These are phyloP conservation scores for Acanthoscelides obtectus DNA, from an alignment of 2,888 invertebrate species.

Conservation along the genomic window DNA sequence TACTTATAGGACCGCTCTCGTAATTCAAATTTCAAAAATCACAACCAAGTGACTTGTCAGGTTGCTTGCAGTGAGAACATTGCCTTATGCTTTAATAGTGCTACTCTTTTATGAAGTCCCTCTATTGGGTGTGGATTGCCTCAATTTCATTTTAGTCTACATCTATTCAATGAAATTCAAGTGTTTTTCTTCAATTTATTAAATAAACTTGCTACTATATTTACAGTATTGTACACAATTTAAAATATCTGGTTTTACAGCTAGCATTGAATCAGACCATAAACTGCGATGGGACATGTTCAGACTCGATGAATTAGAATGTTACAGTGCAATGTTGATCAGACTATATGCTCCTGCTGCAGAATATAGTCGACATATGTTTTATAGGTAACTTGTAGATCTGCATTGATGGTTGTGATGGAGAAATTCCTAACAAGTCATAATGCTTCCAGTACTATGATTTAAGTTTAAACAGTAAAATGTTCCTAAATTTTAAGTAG, in stretches of 20 bases:
- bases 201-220: too few relatives aligned
- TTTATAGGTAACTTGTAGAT: conserved; percentile 73
- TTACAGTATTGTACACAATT: not conserved
- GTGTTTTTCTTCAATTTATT: too few relatives aligned
- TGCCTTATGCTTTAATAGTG: too few relatives aligned
- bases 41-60: too few relatives aligned
- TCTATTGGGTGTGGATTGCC: too few relatives aligned
- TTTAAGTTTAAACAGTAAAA: conserved; percentile 28
- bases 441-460: conserved; percentile 45
- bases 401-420: conserved; percentile 71
- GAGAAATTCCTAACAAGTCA: conserved; percentile 52
- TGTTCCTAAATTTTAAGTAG: conserved; percentile 23
- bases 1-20: too few relatives aligned
- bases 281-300: conserved; percentile 96
- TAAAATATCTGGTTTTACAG: conserved; percentile 40
- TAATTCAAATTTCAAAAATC: too few relatives aligned
- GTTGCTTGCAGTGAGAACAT: too few relatives aligned
- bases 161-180: too few relatives aligned
- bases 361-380: conserved; percentile 93
- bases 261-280: conserved; percentile 88
- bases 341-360: conserved; percentile 89
- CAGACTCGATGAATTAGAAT: conserved; percentile 86
- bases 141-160: too few relatives aligned
- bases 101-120: too few relatives aligned
- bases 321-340: conserved; percentile 93